Evolutionary conservation across 2,797 vertebrate genomes (phyloP).

Genomic region (Bradypus variegatus): DNA sequence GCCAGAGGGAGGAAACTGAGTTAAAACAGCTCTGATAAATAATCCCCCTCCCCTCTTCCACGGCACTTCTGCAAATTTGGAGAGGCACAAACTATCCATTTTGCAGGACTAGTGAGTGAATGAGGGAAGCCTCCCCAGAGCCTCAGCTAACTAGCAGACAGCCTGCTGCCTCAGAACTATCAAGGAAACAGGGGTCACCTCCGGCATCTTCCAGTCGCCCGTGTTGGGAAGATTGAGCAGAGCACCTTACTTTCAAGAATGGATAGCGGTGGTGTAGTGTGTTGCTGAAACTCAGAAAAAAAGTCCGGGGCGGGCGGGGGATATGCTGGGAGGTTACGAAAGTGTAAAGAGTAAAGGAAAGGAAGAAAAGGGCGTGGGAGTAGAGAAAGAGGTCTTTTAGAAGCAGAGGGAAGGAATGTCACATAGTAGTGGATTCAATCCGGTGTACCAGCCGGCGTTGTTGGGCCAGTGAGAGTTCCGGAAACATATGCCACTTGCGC

Average conservation of each 20-base stretch:
- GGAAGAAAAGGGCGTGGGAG: neutral
- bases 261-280: accelerated
- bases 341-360: neutral
- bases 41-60: neutral
- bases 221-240: neutral
- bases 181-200: neutral
- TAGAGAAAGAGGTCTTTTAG: neutral
- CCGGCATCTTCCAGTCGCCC: neutral
- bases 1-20: neutral
- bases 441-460: neutral
- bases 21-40: neutral
- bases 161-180: neutral
- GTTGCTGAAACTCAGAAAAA: neutral
- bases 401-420: neutral
- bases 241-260: neutral
- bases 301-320: neutral
- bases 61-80: neutral
- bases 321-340: neutral
- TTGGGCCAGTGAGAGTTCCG: neutral
- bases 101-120: neutral
- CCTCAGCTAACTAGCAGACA: neutral
- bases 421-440: neutral
- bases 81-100: neutral
- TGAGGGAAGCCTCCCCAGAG: neutral
- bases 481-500: neutral